Evolutionary conservation across 2,797 vertebrate species (phyloP).

Genomic region (Sebastes miniatus): DNA sequence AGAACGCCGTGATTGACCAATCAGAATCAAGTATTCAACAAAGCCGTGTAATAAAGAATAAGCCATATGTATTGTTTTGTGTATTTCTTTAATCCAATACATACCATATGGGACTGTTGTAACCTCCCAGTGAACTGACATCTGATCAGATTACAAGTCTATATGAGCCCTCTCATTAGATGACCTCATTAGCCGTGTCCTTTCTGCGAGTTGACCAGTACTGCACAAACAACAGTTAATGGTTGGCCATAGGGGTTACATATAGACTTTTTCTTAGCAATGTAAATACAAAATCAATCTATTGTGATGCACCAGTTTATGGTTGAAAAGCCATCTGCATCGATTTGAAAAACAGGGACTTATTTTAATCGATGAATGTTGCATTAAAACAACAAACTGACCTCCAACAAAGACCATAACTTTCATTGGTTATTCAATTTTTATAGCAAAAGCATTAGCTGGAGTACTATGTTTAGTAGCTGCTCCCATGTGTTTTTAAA

Average conservation of each 20-base stretch:
- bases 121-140: constrained; percentile 11
- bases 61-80: neutral
- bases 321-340: constrained; percentile 4
- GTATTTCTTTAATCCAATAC: neutral
- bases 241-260: neutral
- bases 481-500: too few relatives aligned
- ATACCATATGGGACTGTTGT: neutral
- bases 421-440: neutral
- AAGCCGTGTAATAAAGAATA: too few relatives aligned
- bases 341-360: constrained; percentile 12
- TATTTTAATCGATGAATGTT: neutral
- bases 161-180: neutral
- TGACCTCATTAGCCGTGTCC: neutral
- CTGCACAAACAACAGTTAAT: constrained; percentile 15
- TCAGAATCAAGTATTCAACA: too few relatives aligned
- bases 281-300: constrained; percentile 25
- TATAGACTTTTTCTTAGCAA: neutral
- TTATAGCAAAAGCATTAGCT: neutral
- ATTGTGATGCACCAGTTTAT: constrained; percentile 1
- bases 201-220: neutral
- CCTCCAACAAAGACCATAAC: neutral
- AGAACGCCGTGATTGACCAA: too few relatives aligned
- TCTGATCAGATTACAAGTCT: constrained; percentile 14
- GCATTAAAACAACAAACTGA: neutral
- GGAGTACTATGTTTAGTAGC: neutral